phyloP scores from a whole-genome alignment of 2,888 invertebrate species.

The Metallyticus violacea region DNA sequence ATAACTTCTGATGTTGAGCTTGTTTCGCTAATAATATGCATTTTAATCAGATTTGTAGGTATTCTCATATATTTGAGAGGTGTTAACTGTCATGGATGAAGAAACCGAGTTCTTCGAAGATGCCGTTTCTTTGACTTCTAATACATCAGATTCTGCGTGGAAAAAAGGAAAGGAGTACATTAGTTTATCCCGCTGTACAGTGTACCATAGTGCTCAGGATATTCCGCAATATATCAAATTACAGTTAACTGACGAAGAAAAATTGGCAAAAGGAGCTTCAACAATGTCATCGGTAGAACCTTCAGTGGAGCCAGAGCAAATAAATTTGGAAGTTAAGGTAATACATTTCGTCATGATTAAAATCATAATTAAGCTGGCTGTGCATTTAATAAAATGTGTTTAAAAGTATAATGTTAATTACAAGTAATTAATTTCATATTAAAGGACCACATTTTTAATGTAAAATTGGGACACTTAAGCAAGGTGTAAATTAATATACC shows the following conservation, averaged over 20 bases:
- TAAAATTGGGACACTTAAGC: no score
- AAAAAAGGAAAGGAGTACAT: slow-evolving; percentile 37
- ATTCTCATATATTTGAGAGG: not conserved
- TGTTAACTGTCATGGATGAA: slow-evolving; percentile 15
- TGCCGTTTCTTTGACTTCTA: slow-evolving; percentile 26
- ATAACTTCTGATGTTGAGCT: not conserved
- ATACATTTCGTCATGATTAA: not conserved
- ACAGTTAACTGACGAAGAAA: not conserved
- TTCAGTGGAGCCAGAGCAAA: slow-evolving; percentile 37
- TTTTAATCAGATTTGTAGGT: not conserved
- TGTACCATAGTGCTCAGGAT: slow-evolving; percentile 59
- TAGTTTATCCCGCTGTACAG: slow-evolving; percentile 56
- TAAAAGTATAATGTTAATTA: no score
- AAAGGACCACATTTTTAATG: no score
- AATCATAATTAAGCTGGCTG: not conserved
- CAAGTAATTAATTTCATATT: no score
- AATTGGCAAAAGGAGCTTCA: not conserved
- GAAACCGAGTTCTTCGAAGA: slow-evolving; percentile 30
- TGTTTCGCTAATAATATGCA: not conserved
- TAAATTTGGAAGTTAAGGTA: not conserved
- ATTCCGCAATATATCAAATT: slow-evolving; percentile 36
- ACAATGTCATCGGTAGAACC: not conserved
- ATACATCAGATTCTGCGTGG: not conserved
- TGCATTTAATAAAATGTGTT: not conserved
- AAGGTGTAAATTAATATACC: no score